Base-by-base conservation (phyloP, 2,797 vertebrate genomes). In the Poecilia gillii region DNA sequence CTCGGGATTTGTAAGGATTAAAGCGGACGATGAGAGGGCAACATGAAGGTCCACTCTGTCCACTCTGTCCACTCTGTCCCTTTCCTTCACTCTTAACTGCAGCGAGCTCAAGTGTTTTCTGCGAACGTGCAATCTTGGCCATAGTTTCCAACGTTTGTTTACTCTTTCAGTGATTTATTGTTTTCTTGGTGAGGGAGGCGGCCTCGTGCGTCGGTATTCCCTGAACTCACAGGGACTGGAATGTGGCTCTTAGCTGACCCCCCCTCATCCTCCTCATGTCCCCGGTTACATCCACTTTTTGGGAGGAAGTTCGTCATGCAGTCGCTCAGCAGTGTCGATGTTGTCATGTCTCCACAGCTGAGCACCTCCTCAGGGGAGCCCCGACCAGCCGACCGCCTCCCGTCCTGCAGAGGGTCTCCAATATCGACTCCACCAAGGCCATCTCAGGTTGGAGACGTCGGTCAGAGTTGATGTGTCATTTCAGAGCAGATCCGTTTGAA, bases 371-470 rank as follows among this genome's bases (percentile, higher is more conserved):
- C 89, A 95, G 97, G 91, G 96, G 96, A 5, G 92, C 96, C 0
- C 96, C 97, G 0, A 90, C 96, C 46, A 96, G 95, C 91, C 94
- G 97, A 5, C 95, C 97, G 0, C 93, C 95, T 0, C 94, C 97
- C 55, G 94, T 89, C 41, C 92, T 98, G 81, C 97, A 97, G 13
- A 96, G 98, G 87, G 97, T 97, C 64, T 96, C 97, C 20, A 96
- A 96, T 72, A 97, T 98, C 94, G 98, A 99, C 88, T 93, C 96
- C 85, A 93, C 95, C 84, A 98, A 98, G 90, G 82, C 96, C 6
- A 97, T 98, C 81, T 97, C 97, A 90, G 97, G 98, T 99, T 39
- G 0, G 3, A 33, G 59, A 33, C 6, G 59, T 59, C 4, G 14
- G n/a, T 28, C 55, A 59, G 55, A 59, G 25, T 59, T 31, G 14